Percentiles rank a stretch among this genome's conserved stretches.
phyloP scores from a whole-genome alignment of 1,140 invertebrate species.

The Galleria mellonella region DNA sequence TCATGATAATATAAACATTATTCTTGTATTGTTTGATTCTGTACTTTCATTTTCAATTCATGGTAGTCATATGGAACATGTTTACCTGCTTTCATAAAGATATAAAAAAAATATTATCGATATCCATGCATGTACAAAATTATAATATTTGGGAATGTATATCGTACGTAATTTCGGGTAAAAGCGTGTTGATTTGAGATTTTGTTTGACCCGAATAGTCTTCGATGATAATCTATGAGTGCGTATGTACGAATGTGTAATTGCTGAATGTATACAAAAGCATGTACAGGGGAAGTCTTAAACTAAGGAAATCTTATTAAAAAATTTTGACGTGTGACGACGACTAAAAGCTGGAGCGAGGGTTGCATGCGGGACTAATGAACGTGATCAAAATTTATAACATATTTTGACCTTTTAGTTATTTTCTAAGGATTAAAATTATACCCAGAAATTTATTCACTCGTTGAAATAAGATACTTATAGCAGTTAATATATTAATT shows the following conservation, averaged over 20 bases:
- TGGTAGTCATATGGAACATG: too few species aligned
- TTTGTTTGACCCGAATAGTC: constrained; percentile 5
- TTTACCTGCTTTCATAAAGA: too few species aligned
- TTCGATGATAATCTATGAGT: constrained; percentile 26
- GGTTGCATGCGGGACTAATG: constrained; percentile 47
- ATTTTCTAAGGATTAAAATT: constrained; percentile 45
- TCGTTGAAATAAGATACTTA: constrained; percentile 33
- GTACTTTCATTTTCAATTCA: too few species aligned
- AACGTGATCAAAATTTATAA: constrained; percentile 68
- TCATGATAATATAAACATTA: too few species aligned
- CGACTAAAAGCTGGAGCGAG: constrained; percentile 50
- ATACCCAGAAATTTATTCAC: too few species aligned
- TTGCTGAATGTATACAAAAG: too few species aligned
- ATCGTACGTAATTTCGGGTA: too few species aligned
- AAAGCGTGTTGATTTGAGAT: constrained; percentile 16
- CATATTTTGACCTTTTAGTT: constrained; percentile 49
- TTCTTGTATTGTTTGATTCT: too few species aligned
- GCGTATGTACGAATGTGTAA: constrained; percentile 7
- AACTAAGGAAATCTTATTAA: constrained; percentile 70
- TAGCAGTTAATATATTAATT: too few species aligned
- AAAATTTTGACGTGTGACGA: constrained; percentile 65
- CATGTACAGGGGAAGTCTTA: constrained; percentile 25
- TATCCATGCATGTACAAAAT: too few species aligned
- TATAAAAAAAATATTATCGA: too few species aligned
- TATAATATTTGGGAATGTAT: too few species aligned